Evolutionary conservation across 1,140 invertebrate genomes (phyloP), one percentile per base, ranked within the genome.

Genomic region (Heliconius congener): DNA sequence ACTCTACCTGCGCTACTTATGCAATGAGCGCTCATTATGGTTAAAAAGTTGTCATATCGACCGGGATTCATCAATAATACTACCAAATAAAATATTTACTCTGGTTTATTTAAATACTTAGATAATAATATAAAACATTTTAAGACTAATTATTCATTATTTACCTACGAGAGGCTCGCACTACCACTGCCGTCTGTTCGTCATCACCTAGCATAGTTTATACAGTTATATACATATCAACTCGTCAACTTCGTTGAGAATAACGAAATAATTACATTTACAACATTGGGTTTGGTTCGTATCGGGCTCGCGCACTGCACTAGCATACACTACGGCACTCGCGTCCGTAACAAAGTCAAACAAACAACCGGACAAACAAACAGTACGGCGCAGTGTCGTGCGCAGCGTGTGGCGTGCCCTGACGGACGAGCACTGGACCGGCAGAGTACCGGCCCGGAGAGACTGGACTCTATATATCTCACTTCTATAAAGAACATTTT

Each of bases 31-130:
- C 37, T 11, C 34, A 19, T 57, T 23, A 13, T 16, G 11, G 11
- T 0, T 60, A 9, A 76, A 79, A 74, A 39, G 13, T 70, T 79
- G 79, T 84, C 84, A 81, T 82, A 84, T 81, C 81, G 82, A 85
- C 88, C 87, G 87, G 91, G 87, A 83, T 84, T 81, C 79, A 85
- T 78, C 83, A 93, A 93, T 90, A 91, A 93, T 89, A 93, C 88
- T 87, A 87, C 85, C 79, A 85, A 80, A 81, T 91, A 92, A 93
- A 92, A 93, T 93, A 93, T 92, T 91, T 91, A 93, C 90, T 93
- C 91, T 91, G 88, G 87, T 93, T 93, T 93, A 93, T 93, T 91
- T 91, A 91, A 90, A 93, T 93, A 92, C 90, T 93, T 93, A 92
- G 86, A 90, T 87, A 87, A 88, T 91, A 92, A 91, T 93, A 93